Evolutionary conservation across 2,113 vertebrate genomes (phyloP).

Genomic region (Ivindomyrus marchei): DNA sequence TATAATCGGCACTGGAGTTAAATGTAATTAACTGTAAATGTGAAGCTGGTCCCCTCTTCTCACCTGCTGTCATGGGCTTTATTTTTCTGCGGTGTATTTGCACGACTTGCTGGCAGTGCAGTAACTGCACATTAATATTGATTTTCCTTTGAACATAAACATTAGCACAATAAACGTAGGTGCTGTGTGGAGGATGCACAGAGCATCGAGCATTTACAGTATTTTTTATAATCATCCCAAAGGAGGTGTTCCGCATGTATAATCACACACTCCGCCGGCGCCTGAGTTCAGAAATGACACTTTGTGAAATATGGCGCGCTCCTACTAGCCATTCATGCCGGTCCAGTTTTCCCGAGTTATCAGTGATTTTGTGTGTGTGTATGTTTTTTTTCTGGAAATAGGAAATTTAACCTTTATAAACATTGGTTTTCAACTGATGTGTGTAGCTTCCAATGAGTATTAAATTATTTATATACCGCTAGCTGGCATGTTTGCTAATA

Average conservation of each 20-base stretch:
- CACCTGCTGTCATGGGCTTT: background rate
- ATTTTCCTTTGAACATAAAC: background rate
- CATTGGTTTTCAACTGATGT: background rate
- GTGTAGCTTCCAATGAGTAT: background rate
- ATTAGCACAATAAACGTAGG: background rate
- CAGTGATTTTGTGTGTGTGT: background rate
- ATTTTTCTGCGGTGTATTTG: background rate
- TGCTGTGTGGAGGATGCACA: background rate
- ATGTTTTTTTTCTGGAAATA: constrained; percentile 3
- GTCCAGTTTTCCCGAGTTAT: background rate
- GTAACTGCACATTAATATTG: background rate
- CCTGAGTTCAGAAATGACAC: background rate
- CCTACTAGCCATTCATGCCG: background rate
- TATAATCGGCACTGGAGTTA: background rate
- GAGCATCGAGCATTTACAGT: background rate
- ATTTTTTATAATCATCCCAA: background rate
- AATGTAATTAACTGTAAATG: background rate
- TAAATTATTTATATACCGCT: background rate
- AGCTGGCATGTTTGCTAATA: background rate
- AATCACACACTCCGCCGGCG: background rate
- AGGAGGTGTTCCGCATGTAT: background rate
- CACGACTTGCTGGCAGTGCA: background rate
- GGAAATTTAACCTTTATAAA: background rate
- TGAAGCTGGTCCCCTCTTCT: background rate
- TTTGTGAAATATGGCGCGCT: background rate